Conservation (phyloP, 2,888 invertebrate genomes). For the Synanthedon formicaeformis region DNA sequence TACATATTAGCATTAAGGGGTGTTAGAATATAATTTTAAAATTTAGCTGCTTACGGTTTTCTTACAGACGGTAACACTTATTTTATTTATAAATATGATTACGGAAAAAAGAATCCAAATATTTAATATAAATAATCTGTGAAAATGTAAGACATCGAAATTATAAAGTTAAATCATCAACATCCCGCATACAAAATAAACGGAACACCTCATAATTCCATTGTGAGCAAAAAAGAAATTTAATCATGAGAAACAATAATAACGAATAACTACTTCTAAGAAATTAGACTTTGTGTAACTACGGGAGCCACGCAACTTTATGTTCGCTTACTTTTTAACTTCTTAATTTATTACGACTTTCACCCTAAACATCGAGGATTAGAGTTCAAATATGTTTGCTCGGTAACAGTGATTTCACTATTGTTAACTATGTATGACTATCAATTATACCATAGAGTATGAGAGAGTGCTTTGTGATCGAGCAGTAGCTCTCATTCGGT, state of each 20-base stretch:
- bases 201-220: conserved; percentile 47
- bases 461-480: conserved; percentile 62
- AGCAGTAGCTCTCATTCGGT: conserved; percentile 64
- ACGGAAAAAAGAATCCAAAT: too few species aligned
- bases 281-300: conserved; percentile 66
- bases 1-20: too few species aligned
- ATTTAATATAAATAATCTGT: too few species aligned
- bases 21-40: too few species aligned
- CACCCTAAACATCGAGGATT: not conserved
- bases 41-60: too few species aligned
- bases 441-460: conserved; percentile 65
- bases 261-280: conserved; percentile 63
- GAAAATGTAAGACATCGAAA: too few species aligned
- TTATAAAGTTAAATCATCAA: too few species aligned
- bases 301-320: conserved; percentile 67
- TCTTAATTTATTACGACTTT: conserved; percentile 9
- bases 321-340: conserved; percentile 53
- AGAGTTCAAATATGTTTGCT: not conserved
- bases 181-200: not conserved
- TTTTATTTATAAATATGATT: too few species aligned
- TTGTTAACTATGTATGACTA: conserved; percentile 66
- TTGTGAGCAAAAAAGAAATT: conserved; percentile 66
- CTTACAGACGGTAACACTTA: too few species aligned
- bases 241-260: conserved; percentile 71
- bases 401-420: conserved; percentile 48